Conservation (phyloP, 2,888 invertebrate species). For the Odontomyia ornata region DNA sequence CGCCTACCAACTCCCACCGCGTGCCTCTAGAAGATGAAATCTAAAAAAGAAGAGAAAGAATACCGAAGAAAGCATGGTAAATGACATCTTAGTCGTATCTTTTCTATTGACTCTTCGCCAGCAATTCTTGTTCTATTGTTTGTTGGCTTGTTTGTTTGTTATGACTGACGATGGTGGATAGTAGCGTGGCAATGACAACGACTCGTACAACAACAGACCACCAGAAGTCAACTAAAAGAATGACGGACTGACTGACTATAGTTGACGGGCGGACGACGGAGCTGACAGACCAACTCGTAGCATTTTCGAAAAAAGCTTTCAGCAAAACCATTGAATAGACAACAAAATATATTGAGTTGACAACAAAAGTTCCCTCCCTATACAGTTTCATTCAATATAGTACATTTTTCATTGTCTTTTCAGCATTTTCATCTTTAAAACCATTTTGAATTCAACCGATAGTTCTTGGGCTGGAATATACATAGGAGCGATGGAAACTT, state of each 20-base stretch:
- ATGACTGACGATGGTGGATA: constrained; percentile 18
- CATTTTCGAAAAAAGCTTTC: neutral
- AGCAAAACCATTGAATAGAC: neutral
- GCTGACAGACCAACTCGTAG: neutral
- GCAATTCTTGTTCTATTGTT: constrained; percentile 12
- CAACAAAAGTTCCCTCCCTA: neutral
- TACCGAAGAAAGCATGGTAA: neutral
- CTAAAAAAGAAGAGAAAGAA: neutral
- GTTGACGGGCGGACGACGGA: too few relatives aligned
- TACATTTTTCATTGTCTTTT: constrained; percentile 1
- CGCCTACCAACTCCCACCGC: too few relatives aligned
- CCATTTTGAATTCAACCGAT: constrained; percentile 39
- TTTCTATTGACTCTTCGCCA: neutral
- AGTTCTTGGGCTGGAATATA: constrained; percentile 10
- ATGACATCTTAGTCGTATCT: neutral
- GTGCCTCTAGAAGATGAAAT: too few relatives aligned
- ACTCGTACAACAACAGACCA: neutral
- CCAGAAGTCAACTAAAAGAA: neutral
- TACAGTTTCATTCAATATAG: neutral
- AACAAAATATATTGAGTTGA: neutral
- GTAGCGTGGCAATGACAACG: constrained; percentile 4
- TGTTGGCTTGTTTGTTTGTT: constrained; percentile 28
- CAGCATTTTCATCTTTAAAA: constrained; percentile 35
- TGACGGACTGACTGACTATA: neutral
- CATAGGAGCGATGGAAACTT: neutral